Evolutionary conservation across 2,888 invertebrate species (phyloP).

Genomic region (Eumacrocentrus americanus): DNA sequence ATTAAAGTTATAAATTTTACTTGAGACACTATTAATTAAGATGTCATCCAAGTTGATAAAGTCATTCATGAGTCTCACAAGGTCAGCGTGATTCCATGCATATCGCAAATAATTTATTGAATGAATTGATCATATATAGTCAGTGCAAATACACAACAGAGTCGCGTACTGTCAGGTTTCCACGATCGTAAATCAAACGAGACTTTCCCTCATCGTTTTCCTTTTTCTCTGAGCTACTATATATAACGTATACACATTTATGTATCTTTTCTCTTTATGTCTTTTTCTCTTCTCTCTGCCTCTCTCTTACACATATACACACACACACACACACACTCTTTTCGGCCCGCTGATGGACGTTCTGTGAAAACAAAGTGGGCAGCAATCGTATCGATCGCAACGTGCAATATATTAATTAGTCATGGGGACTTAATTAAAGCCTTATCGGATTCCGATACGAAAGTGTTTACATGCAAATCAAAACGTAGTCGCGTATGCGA

Average conservation of each 20-base stretch:
- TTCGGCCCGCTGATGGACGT: constrained; percentile 31
- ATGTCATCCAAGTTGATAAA: not conserved
- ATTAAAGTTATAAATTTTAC: not conserved
- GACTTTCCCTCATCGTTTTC: not conserved
- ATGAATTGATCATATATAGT: constrained; percentile 21
- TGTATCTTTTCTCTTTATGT: not conserved
- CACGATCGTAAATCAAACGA: constrained; percentile 10
- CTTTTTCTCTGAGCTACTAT: not conserved
- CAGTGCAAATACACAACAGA: not conserved
- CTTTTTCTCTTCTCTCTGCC: constrained; percentile 5
- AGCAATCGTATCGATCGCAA: constrained; percentile 39
- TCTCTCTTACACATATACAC: not conserved
- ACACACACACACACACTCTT: constrained; percentile 11
- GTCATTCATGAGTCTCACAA: not conserved
- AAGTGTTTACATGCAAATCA: constrained; percentile 54
- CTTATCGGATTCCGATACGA: constrained; percentile 44
- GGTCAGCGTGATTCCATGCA: constrained; percentile 1
- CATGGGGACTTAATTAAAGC: constrained; percentile 50
- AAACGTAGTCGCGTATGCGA: constrained; percentile 32
- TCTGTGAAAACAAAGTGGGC: constrained; percentile 40
- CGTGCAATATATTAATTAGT: constrained; percentile 50
- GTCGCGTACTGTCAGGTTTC: constrained; percentile 1
- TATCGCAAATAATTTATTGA: constrained; percentile 9
- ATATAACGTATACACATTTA: not conserved
- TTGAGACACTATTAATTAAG: not conserved